A percentile compares a stretch with the other conserved stretches of the same genome.
These are phyloP conservation scores for Dryobotodes eremita DNA, from an alignment of 2,888 invertebrate species.

Conservation along the genomic window DNA sequence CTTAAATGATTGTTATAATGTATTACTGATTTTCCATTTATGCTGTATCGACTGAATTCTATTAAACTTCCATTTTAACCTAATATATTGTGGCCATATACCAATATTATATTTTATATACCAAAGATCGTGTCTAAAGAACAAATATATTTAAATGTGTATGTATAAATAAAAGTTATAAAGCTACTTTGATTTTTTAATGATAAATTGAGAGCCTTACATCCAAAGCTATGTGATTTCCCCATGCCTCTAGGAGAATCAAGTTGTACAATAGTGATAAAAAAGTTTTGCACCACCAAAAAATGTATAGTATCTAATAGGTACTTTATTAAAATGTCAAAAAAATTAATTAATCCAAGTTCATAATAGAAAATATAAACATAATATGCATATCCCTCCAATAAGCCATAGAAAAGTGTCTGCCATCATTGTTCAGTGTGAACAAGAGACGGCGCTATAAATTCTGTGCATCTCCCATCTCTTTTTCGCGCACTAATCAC, in stretches of 20 bases:
- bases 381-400: background rate
- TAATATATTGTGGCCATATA: slow-evolving; percentile 84
- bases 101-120: slow-evolving; percentile 87
- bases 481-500: background rate
- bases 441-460: background rate
- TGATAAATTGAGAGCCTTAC: slow-evolving; percentile 27
- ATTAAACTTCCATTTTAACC: slow-evolving; percentile 80
- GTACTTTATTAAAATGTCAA: background rate
- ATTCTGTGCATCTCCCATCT: background rate
- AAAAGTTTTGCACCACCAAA: background rate
- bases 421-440: background rate
- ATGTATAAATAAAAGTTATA: slow-evolving; percentile 80
- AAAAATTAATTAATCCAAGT: background rate
- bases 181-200: slow-evolving; percentile 59
- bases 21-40: slow-evolving; percentile 74
- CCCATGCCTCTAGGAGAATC: background rate
- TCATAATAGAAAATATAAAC: background rate
- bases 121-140: slow-evolving; percentile 87
- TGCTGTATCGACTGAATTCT: slow-evolving; percentile 78
- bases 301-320: background rate
- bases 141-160: slow-evolving; percentile 83
- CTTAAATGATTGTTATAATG: slow-evolving; percentile 66
- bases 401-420: background rate
- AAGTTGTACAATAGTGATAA: background rate
- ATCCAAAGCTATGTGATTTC: slow-evolving; percentile 26